phyloP scores from a whole-genome alignment of 1,140 invertebrate species.

The Tribolium madens region DNA sequence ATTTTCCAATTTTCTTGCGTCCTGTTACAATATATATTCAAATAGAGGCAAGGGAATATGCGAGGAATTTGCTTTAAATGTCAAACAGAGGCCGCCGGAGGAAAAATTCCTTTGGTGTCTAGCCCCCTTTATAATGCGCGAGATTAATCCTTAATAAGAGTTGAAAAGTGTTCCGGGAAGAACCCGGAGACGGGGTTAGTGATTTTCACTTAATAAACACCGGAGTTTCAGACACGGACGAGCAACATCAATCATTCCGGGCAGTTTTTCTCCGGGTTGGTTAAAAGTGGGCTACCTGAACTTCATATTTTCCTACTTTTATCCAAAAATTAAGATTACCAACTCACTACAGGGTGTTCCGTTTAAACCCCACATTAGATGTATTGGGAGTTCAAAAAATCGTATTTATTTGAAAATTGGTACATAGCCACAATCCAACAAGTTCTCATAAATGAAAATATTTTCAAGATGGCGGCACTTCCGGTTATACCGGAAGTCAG shows the following conservation, averaged over 20 bases:
- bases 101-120: constrained; percentile 20
- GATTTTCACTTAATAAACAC: constrained; percentile 38
- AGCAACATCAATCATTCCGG: constrained; percentile 26
- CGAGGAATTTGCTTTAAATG: constrained; percentile 36
- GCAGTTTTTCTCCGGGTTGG: not conserved
- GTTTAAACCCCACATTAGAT: no score
- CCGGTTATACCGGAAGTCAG: no score
- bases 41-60: constrained; percentile 23
- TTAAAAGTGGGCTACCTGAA: constrained; percentile 9
- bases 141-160: constrained; percentile 36
- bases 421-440: no score
- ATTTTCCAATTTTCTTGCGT: constrained; percentile 33
- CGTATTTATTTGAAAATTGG: no score
- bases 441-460: no score
- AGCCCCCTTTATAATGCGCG: constrained; percentile 15
- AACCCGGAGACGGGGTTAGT: constrained; percentile 6
- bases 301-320: constrained; percentile 16
- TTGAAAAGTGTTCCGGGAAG: constrained; percentile 27
- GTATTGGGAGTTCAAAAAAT: no score
- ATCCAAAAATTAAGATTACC: no score
- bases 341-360: no score
- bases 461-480: no score
- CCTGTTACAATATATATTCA: constrained; percentile 37
- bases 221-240: constrained; percentile 27
- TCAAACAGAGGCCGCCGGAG: constrained; percentile 26